These are phyloP conservation scores for Hirtodrosophila cameraria DNA, from an alignment of 2,888 invertebrate species.

Conservation along the genomic window DNA sequence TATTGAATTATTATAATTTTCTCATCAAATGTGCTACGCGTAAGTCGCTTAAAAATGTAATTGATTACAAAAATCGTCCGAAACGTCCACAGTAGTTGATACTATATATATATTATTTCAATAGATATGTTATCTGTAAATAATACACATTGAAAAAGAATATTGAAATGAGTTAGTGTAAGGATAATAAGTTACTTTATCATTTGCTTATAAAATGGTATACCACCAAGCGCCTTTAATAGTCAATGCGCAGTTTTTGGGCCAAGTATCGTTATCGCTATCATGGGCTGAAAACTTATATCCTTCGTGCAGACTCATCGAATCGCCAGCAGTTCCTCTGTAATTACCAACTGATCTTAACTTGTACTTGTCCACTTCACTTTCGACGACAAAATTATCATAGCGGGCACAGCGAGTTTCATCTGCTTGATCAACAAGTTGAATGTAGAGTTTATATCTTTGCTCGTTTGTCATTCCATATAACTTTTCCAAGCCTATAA, in stretches of 20 bases:
- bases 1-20: no score
- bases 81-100: no score
- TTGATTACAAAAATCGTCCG: no score
- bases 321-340: neutral
- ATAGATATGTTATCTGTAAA: no score
- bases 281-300: neutral
- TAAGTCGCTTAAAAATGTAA: no score
- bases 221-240: constrained; percentile 7
- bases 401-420: constrained; percentile 1
- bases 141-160: no score
- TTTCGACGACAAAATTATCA: no score
- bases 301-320: neutral
- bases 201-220: no score
- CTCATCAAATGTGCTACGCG: no score
- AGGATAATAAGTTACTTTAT: no score
- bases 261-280: neutral
- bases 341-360: neutral
- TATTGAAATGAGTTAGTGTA: no score
- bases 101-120: no score
- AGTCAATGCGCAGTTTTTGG: neutral
- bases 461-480: neutral
- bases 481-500: neutral
- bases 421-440: neutral
- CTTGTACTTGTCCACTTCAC: neutral
- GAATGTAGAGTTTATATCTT: constrained; percentile 3